phyloP scores from a whole-genome alignment of 2,888 invertebrate species.

The Hartigia nigra region DNA sequence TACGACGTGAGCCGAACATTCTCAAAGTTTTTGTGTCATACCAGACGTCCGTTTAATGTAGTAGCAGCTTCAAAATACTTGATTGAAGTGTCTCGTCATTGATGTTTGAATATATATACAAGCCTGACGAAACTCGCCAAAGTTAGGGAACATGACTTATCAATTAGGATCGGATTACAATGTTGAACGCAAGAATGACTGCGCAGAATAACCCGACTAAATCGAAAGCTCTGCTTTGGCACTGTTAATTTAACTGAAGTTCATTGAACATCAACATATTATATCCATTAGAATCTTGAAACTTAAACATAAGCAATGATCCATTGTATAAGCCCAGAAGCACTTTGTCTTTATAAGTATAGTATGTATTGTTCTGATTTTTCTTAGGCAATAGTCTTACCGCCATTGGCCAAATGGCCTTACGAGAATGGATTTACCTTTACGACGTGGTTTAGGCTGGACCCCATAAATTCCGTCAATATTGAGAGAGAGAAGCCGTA shows the following conservation, averaged over 20 bases:
- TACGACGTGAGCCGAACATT: neutral
- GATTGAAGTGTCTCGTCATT: constrained; percentile 5
- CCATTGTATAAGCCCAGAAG: neutral
- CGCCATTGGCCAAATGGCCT: constrained; percentile 98
- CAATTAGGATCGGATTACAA: constrained; percentile 45
- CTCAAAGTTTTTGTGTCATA: neutral
- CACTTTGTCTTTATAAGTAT: neutral
- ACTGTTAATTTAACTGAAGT: neutral
- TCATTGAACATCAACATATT: neutral
- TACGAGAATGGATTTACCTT: constrained; percentile 99
- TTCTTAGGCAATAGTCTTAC: constrained; percentile 93
- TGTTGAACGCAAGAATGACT: constrained; percentile 6
- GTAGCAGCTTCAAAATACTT: constrained; percentile 12
- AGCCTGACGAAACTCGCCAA: constrained; percentile 27
- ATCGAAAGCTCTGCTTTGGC: neutral
- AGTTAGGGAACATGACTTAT: constrained; percentile 42
- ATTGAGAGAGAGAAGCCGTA: constrained; percentile 99
- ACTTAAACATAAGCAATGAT: neutral
- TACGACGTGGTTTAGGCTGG: constrained; percentile 98
- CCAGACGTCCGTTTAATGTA: constrained; percentile 3
- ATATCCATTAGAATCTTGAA: neutral
- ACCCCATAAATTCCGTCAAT: constrained; percentile 98
- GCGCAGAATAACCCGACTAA: neutral
- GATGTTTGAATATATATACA: constrained; percentile 15
- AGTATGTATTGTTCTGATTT: constrained; percentile 16